Percentiles rank a stretch among this genome's conserved stretches.
Conservation (phyloP, 2,797 vertebrate species). For the Neosilurus hyrtlii region DNA sequence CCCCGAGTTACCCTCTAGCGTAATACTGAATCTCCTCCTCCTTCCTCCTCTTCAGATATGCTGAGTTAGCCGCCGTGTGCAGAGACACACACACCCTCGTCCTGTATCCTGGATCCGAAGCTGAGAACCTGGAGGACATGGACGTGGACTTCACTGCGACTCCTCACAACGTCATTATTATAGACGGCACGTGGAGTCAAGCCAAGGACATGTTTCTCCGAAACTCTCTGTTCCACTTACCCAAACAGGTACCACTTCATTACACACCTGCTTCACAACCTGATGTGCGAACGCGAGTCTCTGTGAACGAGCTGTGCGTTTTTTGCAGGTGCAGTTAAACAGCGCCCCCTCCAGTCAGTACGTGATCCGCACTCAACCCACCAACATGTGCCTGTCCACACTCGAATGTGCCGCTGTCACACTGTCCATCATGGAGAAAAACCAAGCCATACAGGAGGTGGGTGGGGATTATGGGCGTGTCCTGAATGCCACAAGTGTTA, state of each 20-base stretch:
- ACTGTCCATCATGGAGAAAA: slow-evolving; percentile 86
- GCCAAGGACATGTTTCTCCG: slow-evolving; percentile 97
- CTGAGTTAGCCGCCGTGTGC: slow-evolving; percentile 87
- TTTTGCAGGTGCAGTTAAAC: slow-evolving; percentile 85
- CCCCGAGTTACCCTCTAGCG: too few species aligned
- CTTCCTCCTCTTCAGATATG: slow-evolving; percentile 70
- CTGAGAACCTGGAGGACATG: slow-evolving; percentile 87
- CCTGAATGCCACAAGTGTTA: not conserved
- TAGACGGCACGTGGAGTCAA: slow-evolving; percentile 98
- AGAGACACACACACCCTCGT: slow-evolving; percentile 82
- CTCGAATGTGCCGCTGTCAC: slow-evolving; percentile 92
- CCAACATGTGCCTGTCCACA: slow-evolving; percentile 92
- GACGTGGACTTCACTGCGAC: slow-evolving; percentile 61
- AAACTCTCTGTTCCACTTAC: slow-evolving; percentile 88
- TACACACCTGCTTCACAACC: too few species aligned
- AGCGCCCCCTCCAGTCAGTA: slow-evolving; percentile 89
- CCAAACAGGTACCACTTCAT: slow-evolving; percentile 80
- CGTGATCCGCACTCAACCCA: slow-evolving; percentile 94
- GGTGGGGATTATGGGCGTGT: not conserved
- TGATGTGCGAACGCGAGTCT: not conserved
- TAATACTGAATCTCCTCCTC: not conserved
- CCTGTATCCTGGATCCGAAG: slow-evolving; percentile 89
- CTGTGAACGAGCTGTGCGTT: not conserved
- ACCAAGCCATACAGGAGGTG: slow-evolving; percentile 88
- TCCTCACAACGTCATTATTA: slow-evolving; percentile 85